Conservation (phyloP, 2,113 vertebrate genomes). For the Lophura nycthemera region DNA sequence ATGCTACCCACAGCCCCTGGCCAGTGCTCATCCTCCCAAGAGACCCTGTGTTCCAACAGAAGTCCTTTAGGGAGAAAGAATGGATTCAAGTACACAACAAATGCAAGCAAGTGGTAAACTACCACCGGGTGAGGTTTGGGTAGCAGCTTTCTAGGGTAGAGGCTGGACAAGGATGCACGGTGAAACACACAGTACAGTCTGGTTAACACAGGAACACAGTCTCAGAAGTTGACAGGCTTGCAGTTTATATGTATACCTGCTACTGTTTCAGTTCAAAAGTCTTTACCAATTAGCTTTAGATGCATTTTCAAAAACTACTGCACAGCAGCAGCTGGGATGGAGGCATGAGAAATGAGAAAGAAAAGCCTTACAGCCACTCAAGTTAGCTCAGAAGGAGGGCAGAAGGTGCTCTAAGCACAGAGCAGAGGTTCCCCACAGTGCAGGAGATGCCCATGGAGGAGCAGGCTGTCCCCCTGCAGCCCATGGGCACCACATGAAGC, state of each 20-base stretch:
- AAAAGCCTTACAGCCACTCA: no score
- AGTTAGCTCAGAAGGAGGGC: no score
- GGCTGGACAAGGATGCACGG: not conserved
- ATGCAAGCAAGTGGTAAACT: not conserved
- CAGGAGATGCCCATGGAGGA: no score
- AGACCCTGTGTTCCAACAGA: not conserved
- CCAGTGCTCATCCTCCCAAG: not conserved
- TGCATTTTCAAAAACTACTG: not conserved
- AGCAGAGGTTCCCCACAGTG: no score
- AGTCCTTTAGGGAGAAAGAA: not conserved
- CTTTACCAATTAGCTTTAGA: fast-evolving
- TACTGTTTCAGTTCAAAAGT: not conserved
- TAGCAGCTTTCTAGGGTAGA: not conserved
- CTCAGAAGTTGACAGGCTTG: not conserved
- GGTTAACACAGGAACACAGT: fast-evolving
- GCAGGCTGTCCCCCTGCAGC: no score
- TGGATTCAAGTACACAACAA: not conserved
- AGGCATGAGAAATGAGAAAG: no score
- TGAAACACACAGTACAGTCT: not conserved
- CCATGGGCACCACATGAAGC: no score
- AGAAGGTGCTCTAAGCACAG: no score
- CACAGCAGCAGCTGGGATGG: no score
- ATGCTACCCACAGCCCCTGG: not conserved
- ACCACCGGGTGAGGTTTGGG: fast-evolving
- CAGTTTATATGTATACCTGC: not conserved